A percentile compares a stretch with the other conserved stretches of the same genome.
phyloP scores from a whole-genome alignment of 2,888 invertebrate genomes.

The Acronicta alni region DNA sequence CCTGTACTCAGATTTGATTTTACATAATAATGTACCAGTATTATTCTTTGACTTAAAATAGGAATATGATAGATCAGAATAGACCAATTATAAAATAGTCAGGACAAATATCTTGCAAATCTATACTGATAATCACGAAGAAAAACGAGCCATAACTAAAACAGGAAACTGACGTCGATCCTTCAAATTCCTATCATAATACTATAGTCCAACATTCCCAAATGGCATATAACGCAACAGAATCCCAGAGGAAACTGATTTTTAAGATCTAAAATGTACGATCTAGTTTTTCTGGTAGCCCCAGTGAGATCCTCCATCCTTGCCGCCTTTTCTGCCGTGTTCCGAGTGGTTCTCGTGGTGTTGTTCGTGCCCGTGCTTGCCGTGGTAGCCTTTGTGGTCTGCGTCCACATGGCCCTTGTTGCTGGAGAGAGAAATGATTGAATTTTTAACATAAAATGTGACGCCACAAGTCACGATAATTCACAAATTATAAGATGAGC shows the following conservation, averaged over 20 bases:
- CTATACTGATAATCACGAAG: background rate
- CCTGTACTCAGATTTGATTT: too few relatives aligned
- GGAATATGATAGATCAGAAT: background rate
- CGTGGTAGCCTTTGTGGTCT: slow-evolving; percentile 91
- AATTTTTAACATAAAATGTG: too few relatives aligned
- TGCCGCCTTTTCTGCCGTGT: slow-evolving; percentile 90
- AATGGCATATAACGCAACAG: slow-evolving; percentile 51
- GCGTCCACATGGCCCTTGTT: slow-evolving; percentile 91
- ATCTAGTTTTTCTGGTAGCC: slow-evolving; percentile 79
- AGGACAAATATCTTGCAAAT: background rate
- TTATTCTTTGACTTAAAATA: too few relatives aligned
- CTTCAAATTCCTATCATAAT: slow-evolving; percentile 5
- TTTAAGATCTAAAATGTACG: slow-evolving; percentile 30
- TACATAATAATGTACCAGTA: too few relatives aligned
- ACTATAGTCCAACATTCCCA: slow-evolving; percentile 22
- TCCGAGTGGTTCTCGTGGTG: slow-evolving; percentile 89
- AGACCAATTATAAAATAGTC: background rate
- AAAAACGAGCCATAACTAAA: slow-evolving; percentile 1
- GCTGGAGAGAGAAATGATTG: slow-evolving; percentile 59
- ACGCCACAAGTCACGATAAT: too few relatives aligned
- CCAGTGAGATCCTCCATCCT: slow-evolving; percentile 87
- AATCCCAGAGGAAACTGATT: slow-evolving; percentile 35
- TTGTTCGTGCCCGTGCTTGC: slow-evolving; percentile 90
- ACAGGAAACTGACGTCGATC: background rate
- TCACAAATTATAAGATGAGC: too few relatives aligned